Evolutionary conservation across 2,888 invertebrate species (phyloP), one percentile per base, ranked within the genome.

Genomic region (Netelia inedita): DNA sequence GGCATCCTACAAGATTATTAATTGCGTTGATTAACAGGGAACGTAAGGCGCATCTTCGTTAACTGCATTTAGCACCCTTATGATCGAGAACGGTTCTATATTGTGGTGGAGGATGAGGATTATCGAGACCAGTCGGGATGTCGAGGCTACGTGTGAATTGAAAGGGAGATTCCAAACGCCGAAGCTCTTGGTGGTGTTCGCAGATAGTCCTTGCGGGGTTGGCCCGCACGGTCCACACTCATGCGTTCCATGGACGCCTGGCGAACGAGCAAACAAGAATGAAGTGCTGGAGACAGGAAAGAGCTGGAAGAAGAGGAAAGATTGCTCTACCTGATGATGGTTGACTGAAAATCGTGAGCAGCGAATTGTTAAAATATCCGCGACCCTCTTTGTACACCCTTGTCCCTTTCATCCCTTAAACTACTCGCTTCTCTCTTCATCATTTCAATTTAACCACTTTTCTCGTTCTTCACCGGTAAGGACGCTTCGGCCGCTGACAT

Each of bases 351-450:
- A 82, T 82, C 73, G 21, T 66, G 82, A 50, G 21, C 65, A 76
- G 59, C 69, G 61, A 82, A 87, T 87, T 59, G 82, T 85, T 82
- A 81, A 66, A 85, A 84, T 80, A 84, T 78, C 82, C 59, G 55
- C 14, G 78, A 69, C 35, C 59, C 16, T 50, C 59, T 63, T 46
- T 46, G 19, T 41, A 46, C 14, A 23, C 43, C 23, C 53, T 28
- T 6, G 6, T 6, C 6, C 35, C 35, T 41, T 23, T 16, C 19
- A 41, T 69, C 76, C 21, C 43, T n/a, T 35, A 35, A 35, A 35
- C 5, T 6, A 35, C 35, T 35, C 35, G 35, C 35, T 35, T 35
- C 10, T 66, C 72, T 19, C 53, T 73, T 35, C 53, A 16, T n/a
- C 28, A 35, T 43, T 50, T 59, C 10, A 57, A 57, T 65, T 65